Percentiles rank a stretch among this genome's conserved stretches.
phyloP scores from a whole-genome alignment of 2,888 invertebrate genomes.

The Hartigia nigra region DNA sequence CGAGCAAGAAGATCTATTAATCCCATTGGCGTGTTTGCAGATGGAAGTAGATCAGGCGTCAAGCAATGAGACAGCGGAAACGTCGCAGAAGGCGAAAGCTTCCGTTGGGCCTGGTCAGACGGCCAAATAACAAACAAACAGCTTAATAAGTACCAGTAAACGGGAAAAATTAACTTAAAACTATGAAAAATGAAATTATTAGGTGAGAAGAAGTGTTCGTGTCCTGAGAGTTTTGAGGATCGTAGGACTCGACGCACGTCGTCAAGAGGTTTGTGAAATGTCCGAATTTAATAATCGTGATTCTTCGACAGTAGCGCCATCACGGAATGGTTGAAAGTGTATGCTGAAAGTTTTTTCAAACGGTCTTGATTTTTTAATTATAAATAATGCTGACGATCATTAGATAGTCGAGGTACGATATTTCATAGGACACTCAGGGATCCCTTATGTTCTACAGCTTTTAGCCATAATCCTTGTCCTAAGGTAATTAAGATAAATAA shows the following conservation, averaged over 20 bases:
- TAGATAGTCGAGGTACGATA: background rate
- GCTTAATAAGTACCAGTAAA: conserved; percentile 22
- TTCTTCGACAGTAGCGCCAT: background rate
- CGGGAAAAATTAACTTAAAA: conserved; percentile 23
- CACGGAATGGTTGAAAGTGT: background rate
- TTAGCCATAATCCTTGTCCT: background rate
- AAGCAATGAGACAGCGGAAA: conserved; percentile 56
- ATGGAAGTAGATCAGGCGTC: conserved; percentile 60
- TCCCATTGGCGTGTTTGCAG: conserved; percentile 34
- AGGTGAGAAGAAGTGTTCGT: background rate
- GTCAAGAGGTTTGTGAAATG: background rate
- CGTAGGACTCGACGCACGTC: background rate
- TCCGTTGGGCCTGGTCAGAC: conserved; percentile 52
- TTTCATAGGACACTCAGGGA: conserved; percentile 14
- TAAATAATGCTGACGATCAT: background rate
- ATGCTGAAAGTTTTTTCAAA: background rate
- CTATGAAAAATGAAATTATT: background rate
- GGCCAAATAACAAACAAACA: conserved; percentile 61
- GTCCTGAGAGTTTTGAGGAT: background rate
- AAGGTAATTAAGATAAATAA: conserved; percentile 1
- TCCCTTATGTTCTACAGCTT: conserved; percentile 20
- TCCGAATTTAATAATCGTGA: background rate
- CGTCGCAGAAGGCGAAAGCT: conserved; percentile 59
- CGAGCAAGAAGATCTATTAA: background rate
- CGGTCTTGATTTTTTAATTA: background rate